Base-by-base conservation (phyloP, 1,140 invertebrate species). In the Cyclina sinensis region DNA sequence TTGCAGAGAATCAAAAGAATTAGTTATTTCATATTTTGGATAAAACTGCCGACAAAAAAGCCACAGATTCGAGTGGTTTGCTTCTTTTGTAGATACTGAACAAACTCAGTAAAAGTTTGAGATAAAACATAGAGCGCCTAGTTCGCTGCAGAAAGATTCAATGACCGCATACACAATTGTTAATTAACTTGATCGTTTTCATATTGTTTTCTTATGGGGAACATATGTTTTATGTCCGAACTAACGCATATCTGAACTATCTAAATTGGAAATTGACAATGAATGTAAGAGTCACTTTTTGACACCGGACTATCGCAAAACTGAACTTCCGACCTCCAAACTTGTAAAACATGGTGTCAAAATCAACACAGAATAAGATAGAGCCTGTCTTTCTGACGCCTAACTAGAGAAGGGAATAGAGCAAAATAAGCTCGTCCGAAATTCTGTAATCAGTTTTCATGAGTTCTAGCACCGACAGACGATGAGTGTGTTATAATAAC, bases 181-280 rank as follows among this genome's bases (percentile, higher is more conserved):
- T 54, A 54, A 54, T 54, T 54, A 54, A 54, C 51, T 18, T 54
- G 51, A 54, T 54, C 51, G 51, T 54, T 54, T 54, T 54, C 51
- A 4, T 54, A 54, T 54, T 54, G 51, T 54, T 54, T 54, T 54
- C 51, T 54, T 54, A 18, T 14, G 51, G 51, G 51, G 21, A 54
- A 54, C 51, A 54, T 54, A 18, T 54, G 51, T 54, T 54, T 54
- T 54, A 54, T 54, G 51, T 54, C 51, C 51, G 51, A 14, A 54
- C 4, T 54, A 54, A 54, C 51, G 3, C 12, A 18, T 54, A 54
- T 54, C 51, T 54, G 21, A 3, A 18, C 51, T 54, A 54, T 54
- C 51, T 54, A 12, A 54, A 54, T 54, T 54, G 51, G 51, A 54
- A 54, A 54, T 54, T 14, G 51, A 54, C 51, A 54, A 54, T 62